Base-by-base conservation (phyloP, 2,797 vertebrate species). In the Argentina silus region DNA sequence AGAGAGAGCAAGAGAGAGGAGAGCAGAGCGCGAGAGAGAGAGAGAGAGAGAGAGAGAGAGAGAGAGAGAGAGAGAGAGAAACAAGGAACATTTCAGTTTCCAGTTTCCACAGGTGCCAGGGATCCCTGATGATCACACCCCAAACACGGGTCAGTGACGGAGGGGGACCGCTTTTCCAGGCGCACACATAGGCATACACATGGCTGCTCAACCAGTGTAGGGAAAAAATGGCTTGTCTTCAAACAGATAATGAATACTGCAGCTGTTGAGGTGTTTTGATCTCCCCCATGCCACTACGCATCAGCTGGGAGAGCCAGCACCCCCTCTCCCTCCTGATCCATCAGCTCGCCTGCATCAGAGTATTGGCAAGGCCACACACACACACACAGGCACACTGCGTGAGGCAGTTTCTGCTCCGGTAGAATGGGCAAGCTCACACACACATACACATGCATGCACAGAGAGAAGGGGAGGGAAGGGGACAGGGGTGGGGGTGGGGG, bases 221-320 rank as follows among this genome's bases (percentile, higher is more conserved):
- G 43, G 23, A 44, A 67, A 78, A 69, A 67, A 57, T 70, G 36
- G 72, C 45, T n/a, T 44, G 47, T 81, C 73, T 72, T 53, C 71
- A 80, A 63, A 76, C 62, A 70, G 81, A 74, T 71, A 65, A 84
- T 86, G 62, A 83, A 85, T 85, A 80, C 86, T 76, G 53, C 81
- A 74, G 75, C 72, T 14, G 60, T 61, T 67, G 60, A 9, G 61
- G 79, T 67, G 70, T 78, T 81, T 74, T 76, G 72, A 83, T 83
- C 65, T 76, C 21, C 36, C 27, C 65, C 23, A 21, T 57, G 63
- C 72, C 43, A n/a, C 43, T 69, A 45, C 47, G 60, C 70, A 60
- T 74, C 73, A 71, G 61, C 68, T 47, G 57, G 48, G 76, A 68
- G 65, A 73, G 62, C 71, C 71, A 65, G 69, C 14, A 14, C 47